These are phyloP conservation scores for Leucoraja ocellata DNA, from an alignment of 2,797 vertebrate species.

Conservation along the genomic window DNA sequence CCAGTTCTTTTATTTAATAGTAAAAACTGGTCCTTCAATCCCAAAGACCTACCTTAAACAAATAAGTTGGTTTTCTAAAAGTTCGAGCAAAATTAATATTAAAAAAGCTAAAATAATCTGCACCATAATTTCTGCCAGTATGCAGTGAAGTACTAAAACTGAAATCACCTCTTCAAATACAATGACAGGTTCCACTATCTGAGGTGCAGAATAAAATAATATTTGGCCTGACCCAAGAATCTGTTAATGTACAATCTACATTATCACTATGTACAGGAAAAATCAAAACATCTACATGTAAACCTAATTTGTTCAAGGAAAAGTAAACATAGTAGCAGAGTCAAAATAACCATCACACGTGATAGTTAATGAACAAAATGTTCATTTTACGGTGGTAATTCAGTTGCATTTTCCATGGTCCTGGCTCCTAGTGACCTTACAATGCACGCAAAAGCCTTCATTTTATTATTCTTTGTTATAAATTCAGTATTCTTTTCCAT, in stretches of 20 bases:
- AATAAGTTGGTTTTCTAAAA: conserved; percentile 22
- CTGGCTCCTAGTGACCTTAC: conserved; percentile 49
- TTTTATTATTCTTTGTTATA: conserved; percentile 46
- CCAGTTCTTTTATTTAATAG: not conserved
- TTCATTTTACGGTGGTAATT: conserved; percentile 44
- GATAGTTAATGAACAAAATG: conserved; percentile 48
- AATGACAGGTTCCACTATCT: conserved; percentile 11
- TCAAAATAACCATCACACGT: conserved; percentile 49
- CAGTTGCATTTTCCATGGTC: conserved; percentile 46
- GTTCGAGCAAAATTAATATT: not conserved
- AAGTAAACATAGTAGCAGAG: conserved; percentile 52
- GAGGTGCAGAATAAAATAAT: not conserved
- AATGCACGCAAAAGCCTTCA: conserved; percentile 50
- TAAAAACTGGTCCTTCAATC: not conserved
- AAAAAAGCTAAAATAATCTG: conserved; percentile 13
- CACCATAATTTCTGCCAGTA: not conserved
- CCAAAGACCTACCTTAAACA: not conserved
- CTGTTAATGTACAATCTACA: not conserved
- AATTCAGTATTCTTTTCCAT: conserved; percentile 43
- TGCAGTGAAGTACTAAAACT: not conserved
- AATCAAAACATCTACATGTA: conserved; percentile 30
- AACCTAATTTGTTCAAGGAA: conserved; percentile 41
- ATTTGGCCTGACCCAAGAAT: not conserved
- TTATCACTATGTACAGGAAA: conserved; percentile 14
- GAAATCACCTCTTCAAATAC: conserved; percentile 11